A percentile compares a stretch with the other conserved stretches of the same genome.
These are phyloP conservation scores for Cyrtonyx montezumae DNA, from an alignment of 2,113 vertebrate genomes.

Conservation along the genomic window DNA sequence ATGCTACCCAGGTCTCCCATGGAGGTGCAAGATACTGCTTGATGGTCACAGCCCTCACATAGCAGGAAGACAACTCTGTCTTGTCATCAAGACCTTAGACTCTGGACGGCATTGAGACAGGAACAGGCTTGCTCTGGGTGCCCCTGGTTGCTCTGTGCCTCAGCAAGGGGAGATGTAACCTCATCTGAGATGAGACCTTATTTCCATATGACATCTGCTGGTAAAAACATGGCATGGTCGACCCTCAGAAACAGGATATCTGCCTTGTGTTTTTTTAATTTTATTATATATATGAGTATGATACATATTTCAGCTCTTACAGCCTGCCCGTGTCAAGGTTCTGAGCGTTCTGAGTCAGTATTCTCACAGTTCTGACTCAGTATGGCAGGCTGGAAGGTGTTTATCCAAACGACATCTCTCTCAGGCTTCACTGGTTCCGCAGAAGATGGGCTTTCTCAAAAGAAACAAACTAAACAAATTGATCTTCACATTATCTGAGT, in stretches of 20 bases:
- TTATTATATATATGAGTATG: too few species aligned
- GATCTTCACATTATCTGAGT: background rate
- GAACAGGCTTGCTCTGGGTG: background rate
- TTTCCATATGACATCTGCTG: slow-evolving; percentile 34
- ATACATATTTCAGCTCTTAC: background rate
- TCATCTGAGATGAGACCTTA: background rate
- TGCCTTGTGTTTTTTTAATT: background rate
- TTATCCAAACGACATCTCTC: fast-evolving
- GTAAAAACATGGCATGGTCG: background rate
- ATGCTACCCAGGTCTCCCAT: fast-evolving
- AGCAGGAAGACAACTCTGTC: background rate
- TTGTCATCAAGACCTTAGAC: fast-evolving
- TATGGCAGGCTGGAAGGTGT: background rate
- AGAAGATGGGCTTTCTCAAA: background rate
- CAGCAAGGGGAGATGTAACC: background rate
- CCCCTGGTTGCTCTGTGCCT: background rate
- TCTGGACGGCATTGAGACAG: background rate
- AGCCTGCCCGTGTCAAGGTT: fast-evolving
- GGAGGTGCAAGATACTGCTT: background rate
- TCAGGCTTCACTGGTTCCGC: background rate
- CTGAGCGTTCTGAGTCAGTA: background rate
- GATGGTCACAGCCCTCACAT: background rate
- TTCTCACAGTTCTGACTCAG: background rate
- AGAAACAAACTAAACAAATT: background rate
- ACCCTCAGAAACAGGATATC: background rate